Evolutionary conservation across 2,888 invertebrate genomes (phyloP).

Genomic region (Coelopa pilipes): DNA sequence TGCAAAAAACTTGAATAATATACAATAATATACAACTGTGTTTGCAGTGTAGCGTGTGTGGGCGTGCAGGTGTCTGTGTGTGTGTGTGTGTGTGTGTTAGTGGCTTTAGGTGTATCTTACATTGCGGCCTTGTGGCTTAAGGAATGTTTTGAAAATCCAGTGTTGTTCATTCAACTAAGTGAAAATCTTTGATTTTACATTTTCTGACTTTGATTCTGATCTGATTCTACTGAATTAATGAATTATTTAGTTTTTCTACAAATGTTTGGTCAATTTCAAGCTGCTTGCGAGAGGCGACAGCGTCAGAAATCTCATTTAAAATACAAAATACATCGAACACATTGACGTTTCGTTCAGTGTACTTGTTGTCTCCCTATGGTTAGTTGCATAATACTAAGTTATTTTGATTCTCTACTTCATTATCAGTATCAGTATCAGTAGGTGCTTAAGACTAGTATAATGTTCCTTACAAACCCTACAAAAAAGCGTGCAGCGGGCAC

Average conservation of each 20-base stretch:
- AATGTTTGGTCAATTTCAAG: too few relatives aligned
- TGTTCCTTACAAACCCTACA: not conserved
- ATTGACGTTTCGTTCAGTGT: not conserved
- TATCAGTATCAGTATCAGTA: not conserved
- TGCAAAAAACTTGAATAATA: constrained; percentile 5
- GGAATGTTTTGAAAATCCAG: constrained; percentile 16
- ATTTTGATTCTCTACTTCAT: constrained; percentile 6
- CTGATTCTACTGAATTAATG: too few relatives aligned
- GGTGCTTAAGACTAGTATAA: not conserved
- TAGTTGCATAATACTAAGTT: constrained; percentile 14
- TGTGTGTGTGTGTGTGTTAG: not conserved
- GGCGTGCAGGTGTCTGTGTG: not conserved
- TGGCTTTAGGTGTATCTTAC: too few relatives aligned
- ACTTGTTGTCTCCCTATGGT: not conserved
- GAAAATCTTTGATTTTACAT: too few relatives aligned
- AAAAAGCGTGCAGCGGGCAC: not conserved
- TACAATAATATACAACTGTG: constrained; percentile 1
- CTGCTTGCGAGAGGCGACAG: too few relatives aligned
- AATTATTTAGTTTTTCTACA: too few relatives aligned
- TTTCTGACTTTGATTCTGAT: too few relatives aligned
- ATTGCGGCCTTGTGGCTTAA: not conserved
- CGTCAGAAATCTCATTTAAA: too few relatives aligned
- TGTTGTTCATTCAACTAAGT: too few relatives aligned
- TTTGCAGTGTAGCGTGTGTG: constrained; percentile 2
- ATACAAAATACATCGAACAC: too few relatives aligned